Percentiles rank a stretch among this genome's conserved stretches.
These are phyloP conservation scores for Lampris incognitus DNA, from an alignment of 2,113 vertebrate species.

Conservation along the genomic window DNA sequence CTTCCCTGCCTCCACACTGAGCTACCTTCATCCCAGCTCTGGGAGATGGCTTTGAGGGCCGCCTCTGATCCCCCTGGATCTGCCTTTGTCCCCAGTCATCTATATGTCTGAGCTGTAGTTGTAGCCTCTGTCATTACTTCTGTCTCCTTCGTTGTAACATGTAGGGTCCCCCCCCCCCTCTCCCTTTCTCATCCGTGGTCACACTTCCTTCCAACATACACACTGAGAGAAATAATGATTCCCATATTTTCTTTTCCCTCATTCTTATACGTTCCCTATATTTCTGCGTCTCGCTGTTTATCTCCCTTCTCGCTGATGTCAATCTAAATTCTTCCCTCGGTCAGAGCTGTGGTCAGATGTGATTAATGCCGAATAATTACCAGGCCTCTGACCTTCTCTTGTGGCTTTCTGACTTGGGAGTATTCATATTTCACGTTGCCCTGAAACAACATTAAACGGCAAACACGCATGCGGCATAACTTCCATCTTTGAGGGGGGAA, in stretches of 20 bases:
- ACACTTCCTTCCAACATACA: slow-evolving; percentile 1
- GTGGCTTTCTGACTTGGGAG: slow-evolving; percentile 7
- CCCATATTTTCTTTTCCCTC: neutral
- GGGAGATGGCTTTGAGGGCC: slow-evolving; percentile 70
- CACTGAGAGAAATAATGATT: neutral
- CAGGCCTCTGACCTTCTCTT: neutral
- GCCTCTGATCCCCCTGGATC: slow-evolving; percentile 70
- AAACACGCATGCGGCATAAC: neutral
- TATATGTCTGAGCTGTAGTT: slow-evolving; percentile 38
- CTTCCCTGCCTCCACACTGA: slow-evolving; percentile 72
- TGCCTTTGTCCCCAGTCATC: slow-evolving; percentile 69
- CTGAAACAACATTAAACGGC: neutral
- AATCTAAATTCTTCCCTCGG: neutral
- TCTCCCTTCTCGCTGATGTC: neutral
- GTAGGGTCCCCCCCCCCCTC: no score
- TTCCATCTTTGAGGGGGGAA: slow-evolving; percentile 17
- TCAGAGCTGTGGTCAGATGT: slow-evolving; percentile 1
- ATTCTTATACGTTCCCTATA: neutral
- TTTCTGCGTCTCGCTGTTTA: neutral
- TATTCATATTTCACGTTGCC: slow-evolving; percentile 14
- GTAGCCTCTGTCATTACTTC: neutral
- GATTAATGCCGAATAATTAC: neutral
- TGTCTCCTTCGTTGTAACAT: no score
- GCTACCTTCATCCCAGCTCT: slow-evolving; percentile 72
- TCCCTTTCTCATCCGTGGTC: slow-evolving; percentile 3